Percentiles rank a stretch among this genome's conserved stretches.
Evolutionary conservation across 1,140 invertebrate genomes (phyloP).

Genomic region (Zaprionus nigranus): DNA sequence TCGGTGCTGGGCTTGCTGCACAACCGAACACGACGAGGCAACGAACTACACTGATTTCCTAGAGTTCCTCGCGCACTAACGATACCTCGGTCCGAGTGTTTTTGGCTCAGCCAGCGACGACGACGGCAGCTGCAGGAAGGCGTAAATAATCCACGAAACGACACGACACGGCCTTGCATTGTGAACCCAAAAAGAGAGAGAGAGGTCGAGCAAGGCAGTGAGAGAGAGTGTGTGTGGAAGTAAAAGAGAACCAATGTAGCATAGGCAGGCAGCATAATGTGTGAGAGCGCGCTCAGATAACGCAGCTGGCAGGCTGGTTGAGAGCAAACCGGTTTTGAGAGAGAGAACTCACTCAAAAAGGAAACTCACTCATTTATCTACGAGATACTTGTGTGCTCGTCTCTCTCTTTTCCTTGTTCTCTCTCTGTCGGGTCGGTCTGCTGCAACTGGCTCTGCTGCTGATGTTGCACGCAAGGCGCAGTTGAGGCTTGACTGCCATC

Average conservation of each 20-base stretch:
- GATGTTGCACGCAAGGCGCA: constrained; percentile 18
- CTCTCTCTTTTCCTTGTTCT: constrained; percentile 1
- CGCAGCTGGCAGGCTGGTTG: constrained; percentile 8
- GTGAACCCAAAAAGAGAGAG: constrained; percentile 83
- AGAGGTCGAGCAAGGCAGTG: constrained; percentile 61
- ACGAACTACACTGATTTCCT: constrained; percentile 83
- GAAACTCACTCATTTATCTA: constrained; percentile 68
- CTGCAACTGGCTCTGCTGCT: constrained; percentile 43
- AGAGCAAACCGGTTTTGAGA: constrained; percentile 23
- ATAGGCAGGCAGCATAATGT: background rate
- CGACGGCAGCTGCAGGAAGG: constrained; percentile 54
- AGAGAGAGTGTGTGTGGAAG: constrained; percentile 18
- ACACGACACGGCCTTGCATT: constrained; percentile 85
- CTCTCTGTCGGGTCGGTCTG: background rate
- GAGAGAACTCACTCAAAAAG: constrained; percentile 54
- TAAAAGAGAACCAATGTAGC: background rate
- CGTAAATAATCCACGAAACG: constrained; percentile 70
- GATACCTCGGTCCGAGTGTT: constrained; percentile 73
- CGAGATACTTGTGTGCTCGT: background rate
- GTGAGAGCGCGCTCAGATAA: constrained; percentile 31
- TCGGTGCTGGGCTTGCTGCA: constrained; percentile 49
- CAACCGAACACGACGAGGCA: constrained; percentile 83
- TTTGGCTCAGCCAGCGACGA: constrained; percentile 20
- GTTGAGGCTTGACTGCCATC: constrained; percentile 50
- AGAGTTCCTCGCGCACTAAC: constrained; percentile 52